Conservation (phyloP, 2,888 invertebrate species). For the Drosophila putrida region DNA sequence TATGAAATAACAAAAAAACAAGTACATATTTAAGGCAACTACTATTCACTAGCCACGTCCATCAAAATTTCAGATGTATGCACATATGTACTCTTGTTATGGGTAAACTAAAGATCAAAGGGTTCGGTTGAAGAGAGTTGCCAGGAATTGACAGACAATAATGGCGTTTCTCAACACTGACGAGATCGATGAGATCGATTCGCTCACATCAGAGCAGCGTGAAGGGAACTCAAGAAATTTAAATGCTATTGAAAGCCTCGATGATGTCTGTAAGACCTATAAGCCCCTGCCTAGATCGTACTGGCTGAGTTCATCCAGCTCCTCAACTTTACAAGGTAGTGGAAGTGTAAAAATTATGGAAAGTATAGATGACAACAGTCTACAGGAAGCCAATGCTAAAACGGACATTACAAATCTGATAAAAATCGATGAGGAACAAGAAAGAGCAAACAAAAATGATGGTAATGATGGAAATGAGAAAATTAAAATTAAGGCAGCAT, state of each 20-base stretch:
- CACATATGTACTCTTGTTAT: conserved; percentile 34
- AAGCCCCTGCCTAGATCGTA: neutral
- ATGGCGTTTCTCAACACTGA: conserved; percentile 19
- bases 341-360: neutral
- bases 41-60: conserved; percentile 1
- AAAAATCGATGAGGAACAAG: neutral
- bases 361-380: neutral
- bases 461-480: neutral
- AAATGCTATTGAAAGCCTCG: conserved; percentile 21
- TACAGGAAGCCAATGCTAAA: neutral
- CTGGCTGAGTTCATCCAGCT: conserved; percentile 9
- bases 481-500: neutral
- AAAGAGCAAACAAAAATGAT: neutral
- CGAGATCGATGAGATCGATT: conserved; percentile 6
- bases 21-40: neutral
- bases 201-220: conserved; percentile 14
- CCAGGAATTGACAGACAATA: neutral
- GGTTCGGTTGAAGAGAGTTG: conserved; percentile 17
- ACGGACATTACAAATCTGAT: neutral
- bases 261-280: conserved; percentile 33
- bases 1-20: conserved; percentile 1
- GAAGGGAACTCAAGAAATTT: conserved; percentile 7
- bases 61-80: conserved; percentile 38
- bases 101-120: conserved; percentile 24
- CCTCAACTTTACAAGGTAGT: conserved; percentile 18